Conservation (phyloP, 92 coral and sea anemone species). For the Nematostella vectensis region DNA sequence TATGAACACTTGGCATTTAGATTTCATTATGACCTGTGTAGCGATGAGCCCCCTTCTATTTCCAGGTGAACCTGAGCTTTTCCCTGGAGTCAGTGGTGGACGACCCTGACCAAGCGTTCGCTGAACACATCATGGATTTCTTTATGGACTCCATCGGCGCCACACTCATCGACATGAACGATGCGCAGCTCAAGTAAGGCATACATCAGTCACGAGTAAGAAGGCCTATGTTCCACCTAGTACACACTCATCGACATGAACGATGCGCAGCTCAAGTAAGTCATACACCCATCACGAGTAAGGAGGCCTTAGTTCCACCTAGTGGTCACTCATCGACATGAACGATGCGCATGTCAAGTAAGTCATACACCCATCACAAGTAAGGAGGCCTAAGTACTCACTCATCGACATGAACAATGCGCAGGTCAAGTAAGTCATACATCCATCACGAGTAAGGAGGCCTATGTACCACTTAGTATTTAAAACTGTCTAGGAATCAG, state of each 20-base stretch:
- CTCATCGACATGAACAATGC: slow-evolving; percentile 92
- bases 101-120: slow-evolving; percentile 63
- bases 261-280: slow-evolving; percentile 82
- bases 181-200: slow-evolving; percentile 72
- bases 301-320: slow-evolving; percentile 36
- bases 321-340: slow-evolving; percentile 88
- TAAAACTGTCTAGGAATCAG: no score
- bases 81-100: slow-evolving; percentile 66
- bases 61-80: slow-evolving; percentile 84
- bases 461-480: no score
- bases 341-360: slow-evolving; percentile 86
- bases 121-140: slow-evolving; percentile 71
- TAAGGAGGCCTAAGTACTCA: slow-evolving; percentile 22
- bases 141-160: slow-evolving; percentile 89
- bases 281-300: neutral
- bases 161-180: slow-evolving; percentile 90
- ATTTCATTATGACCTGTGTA: no score
- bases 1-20: neutral
- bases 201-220: neutral
- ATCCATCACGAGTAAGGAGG: neutral
- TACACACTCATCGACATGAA: slow-evolving; percentile 92
- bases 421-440: slow-evolving; percentile 59
- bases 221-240: slow-evolving; percentile 46
- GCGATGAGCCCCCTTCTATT: no score
- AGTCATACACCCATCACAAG: neutral